These are phyloP conservation scores for Presbytis comata DNA, from an alignment of 2,797 vertebrate species.

Conservation along the genomic window DNA sequence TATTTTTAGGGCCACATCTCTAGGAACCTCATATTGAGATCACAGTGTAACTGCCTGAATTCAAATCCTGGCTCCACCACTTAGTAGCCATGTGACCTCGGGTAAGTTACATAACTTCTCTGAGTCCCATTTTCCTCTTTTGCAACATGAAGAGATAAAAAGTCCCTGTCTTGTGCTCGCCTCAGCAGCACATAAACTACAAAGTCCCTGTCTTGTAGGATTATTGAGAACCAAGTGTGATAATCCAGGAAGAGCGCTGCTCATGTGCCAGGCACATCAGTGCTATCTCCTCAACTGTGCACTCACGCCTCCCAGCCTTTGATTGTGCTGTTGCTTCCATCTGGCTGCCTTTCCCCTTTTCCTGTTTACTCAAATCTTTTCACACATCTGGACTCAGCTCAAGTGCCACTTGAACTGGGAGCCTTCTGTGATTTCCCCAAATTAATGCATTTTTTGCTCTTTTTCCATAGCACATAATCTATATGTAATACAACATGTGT, in stretches of 20 bases:
- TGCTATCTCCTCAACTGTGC: fast-evolving
- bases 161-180: not conserved
- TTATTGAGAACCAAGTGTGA: not conserved
- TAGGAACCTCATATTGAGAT: not conserved
- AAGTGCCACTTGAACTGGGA: conserved; percentile 15
- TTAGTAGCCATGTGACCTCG: not conserved
- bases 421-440: conserved; percentile 6
- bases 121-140: not conserved
- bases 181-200: not conserved
- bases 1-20: not conserved
- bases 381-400: not conserved
- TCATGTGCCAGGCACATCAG: not conserved
- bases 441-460: not conserved
- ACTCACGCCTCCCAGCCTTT: not conserved
- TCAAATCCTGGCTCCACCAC: not conserved
- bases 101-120: not conserved
- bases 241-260: fast-evolving
- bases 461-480: not conserved
- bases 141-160: not conserved
- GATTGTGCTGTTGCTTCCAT: fast-evolving
- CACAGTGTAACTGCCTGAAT: not conserved
- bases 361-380: not conserved
- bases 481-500: not conserved
- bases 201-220: not conserved
- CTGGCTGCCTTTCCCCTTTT: not conserved